Base-by-base conservation (phyloP, 2,113 vertebrate species). In the Nannobrachium achirus region DNA sequence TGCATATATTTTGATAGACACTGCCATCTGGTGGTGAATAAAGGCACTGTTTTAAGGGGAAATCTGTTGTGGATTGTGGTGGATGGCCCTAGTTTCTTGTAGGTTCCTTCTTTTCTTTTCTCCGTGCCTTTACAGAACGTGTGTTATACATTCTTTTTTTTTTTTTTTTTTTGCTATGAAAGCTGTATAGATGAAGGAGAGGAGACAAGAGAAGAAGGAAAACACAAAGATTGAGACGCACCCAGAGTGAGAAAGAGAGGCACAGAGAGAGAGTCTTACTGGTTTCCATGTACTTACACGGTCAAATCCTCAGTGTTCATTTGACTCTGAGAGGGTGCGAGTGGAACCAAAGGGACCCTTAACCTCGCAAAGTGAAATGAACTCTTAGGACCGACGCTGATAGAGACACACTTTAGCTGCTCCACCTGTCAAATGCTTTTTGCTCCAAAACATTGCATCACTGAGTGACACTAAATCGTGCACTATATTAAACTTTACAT, bases 391-490 rank as follows among this genome's bases (percentile, higher is more conserved):
- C 25, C 6, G 6, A 33, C 25, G 3, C 25, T 33, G 25, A 33
- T 33, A 33, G 25, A 33, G 25, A 33, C 25, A 33, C 25, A 33
- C 25, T 33, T 33, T 33, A 58, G 56, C 20, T 42, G 55, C 42
- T 58, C 19, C 45, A 41, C 41, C 38, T 61, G 69, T 85, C 81
- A 72, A 86, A 88, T 80, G 66, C 66, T 75, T 68, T 78, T 66
- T 76, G 61, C 65, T 67, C 52, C 33, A 62, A 38, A 46, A 1
- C 14, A 42, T 18, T 3, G 6, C 52, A 44, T 41, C 42, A 25
- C 45, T 60, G 9, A 45, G 13, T 56, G 2, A 39, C 15, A 60
- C 40, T 65, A 60, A 40, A 8, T 11, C 57, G 1, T 79, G 71
- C 40, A 65, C 14, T 50, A n/a, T 4, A 56, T 38, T 0, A 55